These are phyloP conservation scores for Sepioteuthis lessoniana DNA, from an alignment of 2,888 invertebrate genomes.

Conservation along the genomic window DNA sequence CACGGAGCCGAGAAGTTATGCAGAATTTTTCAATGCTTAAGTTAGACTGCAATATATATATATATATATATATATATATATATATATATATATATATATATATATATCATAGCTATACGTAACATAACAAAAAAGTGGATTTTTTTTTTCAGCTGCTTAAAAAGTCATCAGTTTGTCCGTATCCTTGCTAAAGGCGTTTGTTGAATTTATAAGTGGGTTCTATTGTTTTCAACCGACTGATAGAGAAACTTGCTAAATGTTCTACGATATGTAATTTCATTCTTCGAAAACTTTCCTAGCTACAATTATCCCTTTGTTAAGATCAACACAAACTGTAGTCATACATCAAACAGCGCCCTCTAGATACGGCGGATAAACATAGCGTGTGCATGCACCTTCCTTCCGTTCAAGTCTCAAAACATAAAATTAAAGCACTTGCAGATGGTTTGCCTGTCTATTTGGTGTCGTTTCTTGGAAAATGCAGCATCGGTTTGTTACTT, in stretches of 20 bases:
- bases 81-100: too few relatives aligned
- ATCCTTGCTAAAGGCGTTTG: neutral
- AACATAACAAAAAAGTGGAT: neutral
- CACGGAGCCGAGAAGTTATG: neutral
- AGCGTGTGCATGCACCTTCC: neutral
- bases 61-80: too few relatives aligned
- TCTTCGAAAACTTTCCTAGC: neutral
- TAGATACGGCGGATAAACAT: neutral
- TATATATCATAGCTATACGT: neutral
- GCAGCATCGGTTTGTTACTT: neutral
- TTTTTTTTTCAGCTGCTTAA: neutral
- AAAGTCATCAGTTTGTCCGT: neutral
- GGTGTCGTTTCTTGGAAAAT: neutral
- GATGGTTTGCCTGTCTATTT: neutral
- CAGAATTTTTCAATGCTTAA: neutral
- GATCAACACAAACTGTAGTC: neutral
- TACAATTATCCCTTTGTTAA: neutral
- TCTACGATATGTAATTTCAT: neutral
- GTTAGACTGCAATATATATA: neutral
- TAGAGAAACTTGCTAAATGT: neutral
- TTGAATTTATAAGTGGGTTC: neutral
- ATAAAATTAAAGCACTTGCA: neutral
- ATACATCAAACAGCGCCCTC: conserved; percentile 33
- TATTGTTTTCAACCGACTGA: neutral
- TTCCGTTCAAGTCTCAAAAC: neutral